These are phyloP conservation scores for Eurypyga helias DNA, from an alignment of 2,113 vertebrate genomes.

Conservation along the genomic window DNA sequence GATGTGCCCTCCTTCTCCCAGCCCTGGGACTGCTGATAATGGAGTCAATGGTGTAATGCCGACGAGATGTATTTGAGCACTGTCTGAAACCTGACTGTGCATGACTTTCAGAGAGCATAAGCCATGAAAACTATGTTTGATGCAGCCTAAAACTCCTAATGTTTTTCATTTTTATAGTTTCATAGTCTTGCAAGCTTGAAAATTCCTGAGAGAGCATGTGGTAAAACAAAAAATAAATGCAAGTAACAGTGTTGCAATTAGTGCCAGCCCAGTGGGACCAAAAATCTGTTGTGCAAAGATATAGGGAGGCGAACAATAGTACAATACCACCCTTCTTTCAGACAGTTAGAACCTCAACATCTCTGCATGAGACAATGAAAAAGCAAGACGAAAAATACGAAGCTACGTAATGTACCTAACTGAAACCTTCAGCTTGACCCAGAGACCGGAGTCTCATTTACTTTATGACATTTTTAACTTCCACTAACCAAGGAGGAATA, in stretches of 20 bases:
- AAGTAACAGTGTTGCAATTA: slow-evolving; percentile 31
- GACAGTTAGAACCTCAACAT: not conserved
- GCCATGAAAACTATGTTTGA: slow-evolving; percentile 45
- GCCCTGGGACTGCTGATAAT: slow-evolving; percentile 28
- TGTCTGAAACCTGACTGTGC: slow-evolving; percentile 58
- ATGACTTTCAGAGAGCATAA: slow-evolving; percentile 43
- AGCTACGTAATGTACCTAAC: not conserved
- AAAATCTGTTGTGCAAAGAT: slow-evolving; percentile 30
- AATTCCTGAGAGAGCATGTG: slow-evolving; percentile 24
- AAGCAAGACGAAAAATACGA: not conserved
- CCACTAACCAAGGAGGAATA: not conserved
- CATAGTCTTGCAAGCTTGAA: slow-evolving; percentile 36
- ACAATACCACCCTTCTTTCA: not conserved
- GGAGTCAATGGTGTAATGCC: not conserved
- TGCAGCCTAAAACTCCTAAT: slow-evolving; percentile 23
- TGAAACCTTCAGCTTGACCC: not conserved
- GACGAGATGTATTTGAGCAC: not conserved
- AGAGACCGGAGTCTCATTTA: not conserved
- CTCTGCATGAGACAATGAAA: not conserved
- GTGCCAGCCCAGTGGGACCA: slow-evolving; percentile 34
- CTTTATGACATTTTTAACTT: not conserved
- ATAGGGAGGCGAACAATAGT: not conserved
- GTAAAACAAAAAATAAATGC: slow-evolving; percentile 14
- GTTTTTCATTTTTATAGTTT: slow-evolving; percentile 44
- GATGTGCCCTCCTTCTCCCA: not conserved